Evolutionary conservation across 2,888 invertebrate genomes (phyloP).

Genomic region (Aquatica leii): DNA sequence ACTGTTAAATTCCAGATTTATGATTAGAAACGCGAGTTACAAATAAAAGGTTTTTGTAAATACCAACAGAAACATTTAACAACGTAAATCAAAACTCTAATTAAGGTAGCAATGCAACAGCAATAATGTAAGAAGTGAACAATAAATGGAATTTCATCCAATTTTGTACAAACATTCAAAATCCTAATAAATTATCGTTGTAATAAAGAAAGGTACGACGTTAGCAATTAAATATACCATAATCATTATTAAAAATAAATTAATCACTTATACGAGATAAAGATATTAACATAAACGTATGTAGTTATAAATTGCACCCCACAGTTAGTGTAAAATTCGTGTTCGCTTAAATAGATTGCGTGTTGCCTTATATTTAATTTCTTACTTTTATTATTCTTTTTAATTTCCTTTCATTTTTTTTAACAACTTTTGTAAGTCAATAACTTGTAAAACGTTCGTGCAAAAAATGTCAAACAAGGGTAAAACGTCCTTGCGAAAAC

Average conservation of each 20-base stretch:
- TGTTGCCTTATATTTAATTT: background rate
- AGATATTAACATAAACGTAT: slow-evolving; percentile 3
- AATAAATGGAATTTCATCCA: too few relatives aligned
- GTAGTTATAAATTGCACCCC: slow-evolving; percentile 7
- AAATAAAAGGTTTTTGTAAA: too few relatives aligned
- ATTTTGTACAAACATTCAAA: too few relatives aligned
- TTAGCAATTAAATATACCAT: too few relatives aligned
- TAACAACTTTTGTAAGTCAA: background rate
- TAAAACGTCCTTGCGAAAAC: slow-evolving; percentile 1
- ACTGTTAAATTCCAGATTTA: too few relatives aligned
- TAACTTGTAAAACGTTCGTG: background rate
- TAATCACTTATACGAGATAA: slow-evolving; percentile 9
- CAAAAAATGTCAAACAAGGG: slow-evolving; percentile 5
- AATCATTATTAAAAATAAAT: background rate
- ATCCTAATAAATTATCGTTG: too few relatives aligned
- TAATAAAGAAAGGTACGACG: too few relatives aligned
- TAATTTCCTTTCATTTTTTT: background rate
- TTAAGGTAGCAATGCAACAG: too few relatives aligned
- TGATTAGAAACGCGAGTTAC: too few relatives aligned
- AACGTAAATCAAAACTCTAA: too few relatives aligned
- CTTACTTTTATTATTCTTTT: background rate
- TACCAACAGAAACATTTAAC: too few relatives aligned
- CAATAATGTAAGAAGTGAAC: too few relatives aligned
- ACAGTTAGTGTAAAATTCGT: background rate
- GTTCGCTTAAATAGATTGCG: slow-evolving; percentile 1